These are phyloP conservation scores for Caenorhabditis uteleia DNA, from an alignment of 2,888 invertebrate species.

Conservation along the genomic window DNA sequence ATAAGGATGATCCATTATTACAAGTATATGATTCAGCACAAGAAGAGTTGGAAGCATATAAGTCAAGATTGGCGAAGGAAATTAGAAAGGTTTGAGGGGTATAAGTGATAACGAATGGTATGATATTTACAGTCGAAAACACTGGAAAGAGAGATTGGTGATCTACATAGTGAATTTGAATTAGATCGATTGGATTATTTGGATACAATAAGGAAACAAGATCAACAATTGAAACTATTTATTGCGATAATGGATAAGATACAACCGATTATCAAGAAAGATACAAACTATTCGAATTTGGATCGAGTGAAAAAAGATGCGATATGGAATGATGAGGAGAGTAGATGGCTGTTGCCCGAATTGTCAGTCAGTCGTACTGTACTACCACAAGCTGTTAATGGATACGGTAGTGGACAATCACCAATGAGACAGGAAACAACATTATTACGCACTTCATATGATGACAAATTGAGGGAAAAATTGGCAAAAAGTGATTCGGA, in stretches of 20 bases:
- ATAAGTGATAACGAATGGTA: neutral
- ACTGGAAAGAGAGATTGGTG: conserved; percentile 79
- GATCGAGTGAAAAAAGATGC: conserved; percentile 78
- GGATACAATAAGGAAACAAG: conserved; percentile 79
- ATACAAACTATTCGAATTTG: conserved; percentile 74
- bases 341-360: conserved; percentile 76
- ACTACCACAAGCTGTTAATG: conserved; percentile 75
- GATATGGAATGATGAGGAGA: conserved; percentile 80
- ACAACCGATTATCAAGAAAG: conserved; percentile 75
- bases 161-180: conserved; percentile 83
- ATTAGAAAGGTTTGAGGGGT: conserved; percentile 12
- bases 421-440: conserved; percentile 11
- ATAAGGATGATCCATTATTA: conserved; percentile 77
- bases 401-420: conserved; percentile 7
- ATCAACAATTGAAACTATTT: conserved; percentile 78
- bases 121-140: conserved; percentile 74
- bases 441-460: conserved; percentile 24
- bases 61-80: conserved; percentile 77
- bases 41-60: conserved; percentile 80
- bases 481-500: conserved; percentile 74
- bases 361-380: conserved; percentile 76
- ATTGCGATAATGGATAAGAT: conserved; percentile 72
- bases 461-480: conserved; percentile 56
- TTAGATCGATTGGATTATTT: conserved; percentile 82
- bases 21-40: conserved; percentile 82